phyloP scores from a whole-genome alignment of 2,888 invertebrate species.

The Amorpha juglandis region DNA sequence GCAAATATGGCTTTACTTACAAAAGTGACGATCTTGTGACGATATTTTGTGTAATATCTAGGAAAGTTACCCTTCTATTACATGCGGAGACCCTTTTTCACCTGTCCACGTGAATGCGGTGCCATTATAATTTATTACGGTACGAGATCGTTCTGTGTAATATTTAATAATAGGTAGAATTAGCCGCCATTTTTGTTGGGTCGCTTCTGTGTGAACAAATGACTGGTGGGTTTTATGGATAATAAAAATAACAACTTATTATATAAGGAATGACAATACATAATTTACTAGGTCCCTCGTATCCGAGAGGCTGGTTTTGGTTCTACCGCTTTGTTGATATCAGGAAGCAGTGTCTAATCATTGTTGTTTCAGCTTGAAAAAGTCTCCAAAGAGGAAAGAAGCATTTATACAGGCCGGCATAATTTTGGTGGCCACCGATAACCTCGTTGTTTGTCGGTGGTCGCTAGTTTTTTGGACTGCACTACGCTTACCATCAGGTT shows the following conservation, averaged over 20 bases:
- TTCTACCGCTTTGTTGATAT: no score
- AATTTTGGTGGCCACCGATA: no score
- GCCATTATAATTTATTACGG: slow-evolving; percentile 50
- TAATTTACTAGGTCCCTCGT: neutral
- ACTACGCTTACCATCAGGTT: no score
- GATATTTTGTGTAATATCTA: neutral
- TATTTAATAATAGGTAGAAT: slow-evolving; percentile 3
- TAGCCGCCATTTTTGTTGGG: slow-evolving; percentile 6
- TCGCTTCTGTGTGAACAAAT: neutral
- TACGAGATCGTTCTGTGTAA: slow-evolving; percentile 36
- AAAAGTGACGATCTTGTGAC: neutral
- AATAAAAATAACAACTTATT: neutral
- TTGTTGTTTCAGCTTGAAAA: no score
- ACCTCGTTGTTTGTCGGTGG: no score
- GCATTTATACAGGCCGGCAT: no score
- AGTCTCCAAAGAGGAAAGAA: no score
- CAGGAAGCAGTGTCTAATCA: no score
- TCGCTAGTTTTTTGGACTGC: no score
- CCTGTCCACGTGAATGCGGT: slow-evolving; percentile 31
- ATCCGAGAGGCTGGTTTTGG: no score
- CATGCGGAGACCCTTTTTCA: neutral
- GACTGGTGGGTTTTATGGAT: neutral
- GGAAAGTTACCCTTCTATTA: no score
- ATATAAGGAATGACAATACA: neutral
- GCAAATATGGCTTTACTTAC: no score